Evolutionary conservation across 2,797 vertebrate genomes (phyloP).

Genomic region (Carapus acus): DNA sequence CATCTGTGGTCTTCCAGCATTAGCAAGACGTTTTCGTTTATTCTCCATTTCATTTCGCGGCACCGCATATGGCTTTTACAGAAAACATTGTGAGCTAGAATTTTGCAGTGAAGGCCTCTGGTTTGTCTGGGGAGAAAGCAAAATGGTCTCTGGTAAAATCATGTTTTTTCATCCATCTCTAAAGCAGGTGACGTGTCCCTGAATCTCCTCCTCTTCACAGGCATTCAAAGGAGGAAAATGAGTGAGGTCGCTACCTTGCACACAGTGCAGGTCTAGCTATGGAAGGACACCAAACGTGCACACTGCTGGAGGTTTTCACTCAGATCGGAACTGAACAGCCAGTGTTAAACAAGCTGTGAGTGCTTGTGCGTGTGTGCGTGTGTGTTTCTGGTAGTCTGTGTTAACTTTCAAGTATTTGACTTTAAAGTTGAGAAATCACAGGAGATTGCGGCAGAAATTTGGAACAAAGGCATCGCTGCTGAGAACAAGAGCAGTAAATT

Average conservation of each 20-base stretch:
- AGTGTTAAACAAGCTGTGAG: neutral
- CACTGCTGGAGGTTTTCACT: neutral
- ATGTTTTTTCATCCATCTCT: neutral
- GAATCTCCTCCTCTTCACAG: neutral
- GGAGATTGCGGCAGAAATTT: neutral
- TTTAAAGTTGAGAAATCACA: neutral
- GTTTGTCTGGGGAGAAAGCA: neutral
- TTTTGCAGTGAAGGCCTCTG: neutral
- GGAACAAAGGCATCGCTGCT: neutral
- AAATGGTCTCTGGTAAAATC: neutral
- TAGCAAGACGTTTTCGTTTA: neutral
- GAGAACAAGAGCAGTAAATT: neutral
- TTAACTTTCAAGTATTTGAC: neutral
- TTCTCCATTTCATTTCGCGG: neutral
- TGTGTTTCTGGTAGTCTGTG: neutral
- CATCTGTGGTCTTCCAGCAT: neutral
- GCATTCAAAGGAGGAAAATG: conserved; percentile 1
- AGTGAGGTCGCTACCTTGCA: neutral
- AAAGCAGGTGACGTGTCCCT: neutral
- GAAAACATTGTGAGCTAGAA: neutral
- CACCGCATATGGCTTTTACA: neutral
- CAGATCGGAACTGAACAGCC: neutral
- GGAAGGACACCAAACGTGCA: too few relatives aligned
- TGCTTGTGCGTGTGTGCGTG: too few relatives aligned
- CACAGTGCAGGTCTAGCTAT: neutral